These are phyloP conservation scores for Auanema sp. DNA, from an alignment of 2,888 invertebrate species.

Conservation along the genomic window DNA sequence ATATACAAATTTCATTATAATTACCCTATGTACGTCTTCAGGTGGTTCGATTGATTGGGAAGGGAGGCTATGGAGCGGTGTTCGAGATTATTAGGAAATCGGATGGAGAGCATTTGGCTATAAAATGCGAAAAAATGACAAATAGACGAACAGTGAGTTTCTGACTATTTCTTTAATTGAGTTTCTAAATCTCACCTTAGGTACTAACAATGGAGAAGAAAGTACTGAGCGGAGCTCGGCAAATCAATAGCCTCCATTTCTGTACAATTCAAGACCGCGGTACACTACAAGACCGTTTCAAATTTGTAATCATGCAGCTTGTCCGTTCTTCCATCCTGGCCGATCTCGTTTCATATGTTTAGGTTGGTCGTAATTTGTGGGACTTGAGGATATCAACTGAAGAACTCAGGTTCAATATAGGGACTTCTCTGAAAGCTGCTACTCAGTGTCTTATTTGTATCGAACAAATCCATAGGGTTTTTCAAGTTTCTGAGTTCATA, in stretches of 20 bases:
- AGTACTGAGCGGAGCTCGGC: conserved; percentile 44
- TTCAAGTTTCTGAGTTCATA: background rate
- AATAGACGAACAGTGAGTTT: conserved; percentile 3
- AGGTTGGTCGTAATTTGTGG: conserved; percentile 54
- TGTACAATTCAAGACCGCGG: conserved; percentile 48
- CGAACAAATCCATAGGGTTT: conserved; percentile 42
- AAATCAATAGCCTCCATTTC: conserved; percentile 47
- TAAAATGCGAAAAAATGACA: conserved; percentile 43
- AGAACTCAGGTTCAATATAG: conserved; percentile 27
- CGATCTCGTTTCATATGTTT: background rate
- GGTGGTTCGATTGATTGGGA: conserved; percentile 43
- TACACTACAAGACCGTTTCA: conserved; percentile 43
- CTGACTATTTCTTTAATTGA: background rate
- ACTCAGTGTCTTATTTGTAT: conserved; percentile 38
- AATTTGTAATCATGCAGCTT: conserved; percentile 52
- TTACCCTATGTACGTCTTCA: conserved; percentile 2
- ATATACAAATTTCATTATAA: background rate
- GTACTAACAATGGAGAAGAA: conserved; percentile 52
- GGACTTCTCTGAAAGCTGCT: conserved; percentile 40
- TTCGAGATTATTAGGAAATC: conserved; percentile 36
- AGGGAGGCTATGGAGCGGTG: conserved; percentile 55
- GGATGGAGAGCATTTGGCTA: conserved; percentile 41
- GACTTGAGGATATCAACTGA: conserved; percentile 45
- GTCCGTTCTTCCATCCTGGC: conserved; percentile 17
- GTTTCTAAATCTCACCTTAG: conserved; percentile 1